A percentile compares a stretch with the other conserved stretches of the same genome.
Evolutionary conservation across 2,797 vertebrate species (phyloP).

Genomic region (Apogon hyalosoma): DNA sequence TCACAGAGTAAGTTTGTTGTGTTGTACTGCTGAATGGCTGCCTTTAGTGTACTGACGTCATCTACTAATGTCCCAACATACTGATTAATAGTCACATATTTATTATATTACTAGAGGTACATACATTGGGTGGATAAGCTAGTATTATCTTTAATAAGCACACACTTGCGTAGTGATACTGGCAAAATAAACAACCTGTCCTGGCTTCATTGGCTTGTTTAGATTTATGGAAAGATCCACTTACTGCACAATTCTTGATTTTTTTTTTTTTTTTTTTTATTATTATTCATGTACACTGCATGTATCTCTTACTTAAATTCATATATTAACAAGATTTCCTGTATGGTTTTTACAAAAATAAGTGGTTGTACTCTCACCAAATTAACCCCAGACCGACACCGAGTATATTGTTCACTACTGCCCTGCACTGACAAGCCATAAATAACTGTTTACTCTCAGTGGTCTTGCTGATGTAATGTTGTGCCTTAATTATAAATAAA

Average conservation of each 20-base stretch:
- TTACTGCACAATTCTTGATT: too few relatives aligned
- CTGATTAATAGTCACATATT: conserved; percentile 13
- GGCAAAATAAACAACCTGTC: neutral
- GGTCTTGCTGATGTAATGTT: conserved; percentile 59
- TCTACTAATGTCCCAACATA: neutral
- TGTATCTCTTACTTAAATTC: conserved; percentile 20
- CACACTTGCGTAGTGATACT: neutral
- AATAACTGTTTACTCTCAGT: conserved; percentile 49
- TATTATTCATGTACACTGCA: conserved; percentile 9
- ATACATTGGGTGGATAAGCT: conserved; percentile 33
- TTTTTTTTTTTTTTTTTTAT: too few relatives aligned
- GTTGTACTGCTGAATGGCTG: conserved; percentile 23
- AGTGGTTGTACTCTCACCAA: conserved; percentile 1
- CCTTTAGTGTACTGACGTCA: conserved; percentile 7
- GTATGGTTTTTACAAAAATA: neutral
- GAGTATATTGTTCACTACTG: conserved; percentile 56
- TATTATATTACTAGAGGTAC: conserved; percentile 20
- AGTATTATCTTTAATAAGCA: neutral
- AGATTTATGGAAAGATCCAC: too few relatives aligned
- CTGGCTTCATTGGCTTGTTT: too few relatives aligned
- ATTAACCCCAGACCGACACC: conserved; percentile 9
- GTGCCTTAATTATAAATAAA: conserved; percentile 78
- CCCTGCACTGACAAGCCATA: conserved; percentile 65
- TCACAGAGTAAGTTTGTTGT: conserved; percentile 6
- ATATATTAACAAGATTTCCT: neutral